A percentile compares a stretch with the other conserved stretches of the same genome.
phyloP scores from a whole-genome alignment of 2,113 vertebrate genomes.

The Petromus typicus region DNA sequence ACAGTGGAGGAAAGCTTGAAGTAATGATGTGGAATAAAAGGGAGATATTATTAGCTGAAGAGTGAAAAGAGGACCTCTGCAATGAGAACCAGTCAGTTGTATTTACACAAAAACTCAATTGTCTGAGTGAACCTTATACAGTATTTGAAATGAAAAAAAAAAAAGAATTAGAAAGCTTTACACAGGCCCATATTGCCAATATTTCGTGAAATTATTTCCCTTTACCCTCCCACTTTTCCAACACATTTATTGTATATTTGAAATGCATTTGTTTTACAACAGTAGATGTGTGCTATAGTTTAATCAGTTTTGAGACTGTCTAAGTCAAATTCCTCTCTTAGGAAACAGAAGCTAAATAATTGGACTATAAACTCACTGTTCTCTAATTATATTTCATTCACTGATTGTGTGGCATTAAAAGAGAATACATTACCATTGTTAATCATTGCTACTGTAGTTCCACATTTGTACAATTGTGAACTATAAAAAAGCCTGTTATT shows the following conservation, averaged over 20 bases:
- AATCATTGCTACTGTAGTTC: slow-evolving; percentile 52
- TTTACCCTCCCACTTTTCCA: not conserved
- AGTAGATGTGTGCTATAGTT: not conserved
- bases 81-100: not conserved
- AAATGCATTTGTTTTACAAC: slow-evolving; percentile 32
- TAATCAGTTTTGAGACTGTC: slow-evolving; percentile 48
- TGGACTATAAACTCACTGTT: not conserved
- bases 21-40: slow-evolving; percentile 75
- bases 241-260: not conserved
- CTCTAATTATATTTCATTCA: slow-evolving; percentile 45
- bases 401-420: slow-evolving; percentile 18
- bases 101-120: slow-evolving; percentile 65
- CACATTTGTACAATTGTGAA: slow-evolving; percentile 65
- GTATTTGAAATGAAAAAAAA: slow-evolving; percentile 21
- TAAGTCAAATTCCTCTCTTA: slow-evolving; percentile 23
- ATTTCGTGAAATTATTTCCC: slow-evolving; percentile 57
- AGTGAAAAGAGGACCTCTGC: slow-evolving; percentile 6
- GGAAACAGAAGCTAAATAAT: slow-evolving; percentile 45
- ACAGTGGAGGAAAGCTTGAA: slow-evolving; percentile 53
- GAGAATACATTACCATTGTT: slow-evolving; percentile 33
- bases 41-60: slow-evolving; percentile 71
- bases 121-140: slow-evolving; percentile 40
- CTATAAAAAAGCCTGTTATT: not conserved
- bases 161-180: slow-evolving; percentile 23
- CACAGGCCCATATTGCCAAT: fast-evolving